Base-by-base conservation (phyloP, 2,888 invertebrate genomes). In the Brachypalpus laphriformis region DNA sequence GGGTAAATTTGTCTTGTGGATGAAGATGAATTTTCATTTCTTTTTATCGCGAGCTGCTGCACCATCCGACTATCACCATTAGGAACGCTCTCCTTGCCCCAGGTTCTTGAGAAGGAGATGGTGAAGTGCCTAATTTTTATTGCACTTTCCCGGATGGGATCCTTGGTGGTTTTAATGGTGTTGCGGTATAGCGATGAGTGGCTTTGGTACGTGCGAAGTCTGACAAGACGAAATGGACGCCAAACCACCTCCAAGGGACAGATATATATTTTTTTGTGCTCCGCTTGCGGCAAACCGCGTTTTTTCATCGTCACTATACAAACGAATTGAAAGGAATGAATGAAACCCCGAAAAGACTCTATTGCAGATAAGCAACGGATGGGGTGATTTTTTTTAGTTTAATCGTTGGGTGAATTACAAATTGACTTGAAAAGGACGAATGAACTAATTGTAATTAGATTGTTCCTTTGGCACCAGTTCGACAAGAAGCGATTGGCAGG, bases 201-300 rank as follows among this genome's bases (percentile, higher is more conserved):
- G 81, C 54, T 61, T 75, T 51, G 61, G 51, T 77, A 82, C 77
- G 82, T 82, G 82, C 70, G 25, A 76, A 56, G 25, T 76, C 70
- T 70, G 68, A 22, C 63, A 28, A 68, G 37, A 81, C 37, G 54
- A 63, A 61, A 61, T 16, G 54, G 75, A 68, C 56, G 37, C 74
- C 72, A 71, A 71, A 45, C 63, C 70, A 45, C 72, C 81, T 63
- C 75, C 40, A 75, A 65, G 47, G 57, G 61, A 66, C 63, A 74
- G 59, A 72, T 63, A 61, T 57, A 56, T 75, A 47, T 65, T 72
- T 49, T 70, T 87, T 72, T 70, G 59, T 61, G 65, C 65, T 57
- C 74, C 56, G 66, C 63, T 88, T 89, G 88, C 89, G 89, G 90
- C 87, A 87, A 89, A 86, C 87, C 88, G 74, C 80, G 87, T 87